Conservation (phyloP, 2,113 vertebrate species). For the Prionailurus bengalensis region DNA sequence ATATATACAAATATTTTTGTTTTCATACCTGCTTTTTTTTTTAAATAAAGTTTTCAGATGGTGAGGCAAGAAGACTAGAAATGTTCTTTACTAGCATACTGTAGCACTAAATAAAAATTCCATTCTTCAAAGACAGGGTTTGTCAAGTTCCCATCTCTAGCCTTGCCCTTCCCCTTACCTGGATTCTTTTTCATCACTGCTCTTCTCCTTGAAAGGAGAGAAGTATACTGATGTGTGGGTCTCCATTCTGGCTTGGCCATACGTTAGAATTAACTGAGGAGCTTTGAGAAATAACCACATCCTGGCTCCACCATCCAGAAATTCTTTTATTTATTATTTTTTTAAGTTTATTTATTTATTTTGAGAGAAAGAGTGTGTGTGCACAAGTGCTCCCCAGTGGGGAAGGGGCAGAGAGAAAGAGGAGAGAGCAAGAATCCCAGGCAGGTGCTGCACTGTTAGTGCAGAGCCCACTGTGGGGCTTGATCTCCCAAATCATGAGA, state of each 20-base stretch:
- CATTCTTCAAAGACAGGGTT: constrained; percentile 38
- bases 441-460: no score
- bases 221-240: neutral
- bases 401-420: no score
- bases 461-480: no score
- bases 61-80: constrained; percentile 34
- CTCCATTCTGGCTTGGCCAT: neutral
- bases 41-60: neutral
- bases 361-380: no score
- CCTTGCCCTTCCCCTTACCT: neutral
- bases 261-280: neutral
- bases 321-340: no score
- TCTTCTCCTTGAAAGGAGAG: neutral
- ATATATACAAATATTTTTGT: constrained; percentile 20
- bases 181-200: neutral
- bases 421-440: no score
- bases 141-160: neutral
- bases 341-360: no score
- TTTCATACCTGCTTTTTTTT: neutral
- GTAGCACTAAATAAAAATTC: neutral
- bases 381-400: no score
- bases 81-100: neutral
- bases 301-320: neutral
- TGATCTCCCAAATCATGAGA: no score
- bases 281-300: neutral